These are phyloP conservation scores for Eulemur albifrons DNA, from an alignment of 2,797 vertebrate genomes.

Conservation along the genomic window DNA sequence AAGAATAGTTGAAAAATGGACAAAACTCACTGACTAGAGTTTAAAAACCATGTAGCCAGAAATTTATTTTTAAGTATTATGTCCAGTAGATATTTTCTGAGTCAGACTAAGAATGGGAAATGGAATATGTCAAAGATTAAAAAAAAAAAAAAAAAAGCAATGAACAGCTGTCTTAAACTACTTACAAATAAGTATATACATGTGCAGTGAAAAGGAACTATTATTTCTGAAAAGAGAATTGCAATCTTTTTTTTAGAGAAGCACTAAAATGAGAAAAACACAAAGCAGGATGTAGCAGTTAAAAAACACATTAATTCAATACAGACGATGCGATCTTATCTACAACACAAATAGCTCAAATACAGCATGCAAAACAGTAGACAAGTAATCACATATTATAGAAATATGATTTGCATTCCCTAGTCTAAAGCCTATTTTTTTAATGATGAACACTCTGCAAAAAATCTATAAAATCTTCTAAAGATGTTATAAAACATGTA, in stretches of 20 bases:
- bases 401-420: neutral
- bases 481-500: slow-evolving; percentile 22
- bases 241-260: neutral
- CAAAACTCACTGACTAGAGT: neutral
- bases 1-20: slow-evolving; percentile 23
- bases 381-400: neutral
- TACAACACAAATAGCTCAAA: slow-evolving; percentile 13
- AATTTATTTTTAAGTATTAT: slow-evolving; percentile 32
- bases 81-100: slow-evolving; percentile 12
- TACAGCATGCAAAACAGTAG: neutral
- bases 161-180: slow-evolving; percentile 21
- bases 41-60: neutral
- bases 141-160: neutral
- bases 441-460: slow-evolving; percentile 1
- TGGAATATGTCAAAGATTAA: neutral
- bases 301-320: slow-evolving; percentile 30
- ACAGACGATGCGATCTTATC: neutral
- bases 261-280: slow-evolving; percentile 29
- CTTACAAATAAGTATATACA: slow-evolving; percentile 24
- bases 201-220: neutral
- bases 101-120: slow-evolving; percentile 32
- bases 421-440: slow-evolving; percentile 15
- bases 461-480: slow-evolving; percentile 11
- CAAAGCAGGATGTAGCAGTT: neutral
- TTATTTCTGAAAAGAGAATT: slow-evolving; percentile 37